These are phyloP conservation scores for Sarcophaga peregrina DNA, from an alignment of 1,140 invertebrate species.

Conservation along the genomic window DNA sequence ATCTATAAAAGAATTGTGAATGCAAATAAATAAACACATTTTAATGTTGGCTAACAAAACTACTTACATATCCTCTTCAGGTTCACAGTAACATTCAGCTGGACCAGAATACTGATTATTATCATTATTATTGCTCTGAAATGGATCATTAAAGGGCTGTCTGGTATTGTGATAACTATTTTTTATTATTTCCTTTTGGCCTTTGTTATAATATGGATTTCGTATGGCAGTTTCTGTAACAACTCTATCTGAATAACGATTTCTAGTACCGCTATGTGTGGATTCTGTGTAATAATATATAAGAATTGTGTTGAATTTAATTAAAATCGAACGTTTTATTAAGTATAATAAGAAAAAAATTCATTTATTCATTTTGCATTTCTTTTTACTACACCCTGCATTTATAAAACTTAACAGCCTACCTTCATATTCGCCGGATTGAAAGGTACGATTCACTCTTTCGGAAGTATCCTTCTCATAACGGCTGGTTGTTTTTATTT, in stretches of 20 bases:
- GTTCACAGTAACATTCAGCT: slow-evolving; percentile 66
- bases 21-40: not conserved
- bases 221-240: not conserved
- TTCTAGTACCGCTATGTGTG: not conserved
- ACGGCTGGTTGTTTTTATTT: not conserved
- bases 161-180: slow-evolving; percentile 15
- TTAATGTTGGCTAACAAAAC: not conserved
- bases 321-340: too few relatives aligned
- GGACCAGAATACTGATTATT: slow-evolving; percentile 52
- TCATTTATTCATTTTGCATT: not conserved
- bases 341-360: not conserved
- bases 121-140: slow-evolving; percentile 42
- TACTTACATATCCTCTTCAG: slow-evolving; percentile 64
- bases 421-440: not conserved
- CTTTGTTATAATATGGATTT: not conserved
- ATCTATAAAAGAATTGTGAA: slow-evolving; percentile 48
- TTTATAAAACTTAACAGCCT: not conserved
- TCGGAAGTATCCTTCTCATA: not conserved
- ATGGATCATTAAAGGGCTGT: slow-evolving; percentile 44
- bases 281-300: not conserved
- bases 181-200: slow-evolving; percentile 16
- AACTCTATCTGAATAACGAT: not conserved
- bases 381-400: not conserved
- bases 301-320: too few relatives aligned
- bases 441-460: not conserved